Evolutionary conservation across 37 sponge, comb jelly and placozoan species (phyloP).

Genomic region (Axinella damicornis): DNA sequence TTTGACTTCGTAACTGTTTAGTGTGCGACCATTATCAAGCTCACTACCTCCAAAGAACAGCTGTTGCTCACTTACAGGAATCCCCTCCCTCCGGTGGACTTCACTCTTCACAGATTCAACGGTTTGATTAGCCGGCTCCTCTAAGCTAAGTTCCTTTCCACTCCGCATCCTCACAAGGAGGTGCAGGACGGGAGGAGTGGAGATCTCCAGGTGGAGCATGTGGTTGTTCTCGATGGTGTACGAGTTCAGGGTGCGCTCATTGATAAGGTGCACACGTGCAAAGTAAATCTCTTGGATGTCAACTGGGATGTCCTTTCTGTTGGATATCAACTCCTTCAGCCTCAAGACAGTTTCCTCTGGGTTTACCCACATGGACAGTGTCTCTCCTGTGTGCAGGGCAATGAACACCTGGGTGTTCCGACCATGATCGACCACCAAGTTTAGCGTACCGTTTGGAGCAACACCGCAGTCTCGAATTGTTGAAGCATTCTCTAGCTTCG

Average conservation of each 20-base stretch:
- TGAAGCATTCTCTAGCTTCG: slow-evolving; percentile 4
- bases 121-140: slow-evolving; percentile 10
- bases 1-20: slow-evolving; percentile 6
- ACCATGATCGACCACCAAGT: slow-evolving; percentile 11
- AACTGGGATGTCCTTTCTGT: not conserved
- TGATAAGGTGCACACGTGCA: slow-evolving; percentile 18
- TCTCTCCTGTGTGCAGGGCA: not conserved
- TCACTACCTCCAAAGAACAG: slow-evolving; percentile 30
- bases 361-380: slow-evolving; percentile 49
- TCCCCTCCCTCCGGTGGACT: not conserved
- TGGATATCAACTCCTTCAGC: slow-evolving; percentile 42
- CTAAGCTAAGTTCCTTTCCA: not conserved
- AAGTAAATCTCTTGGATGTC: slow-evolving; percentile 41
- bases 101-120: slow-evolving; percentile 19
- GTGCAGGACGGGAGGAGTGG: slow-evolving; percentile 8
- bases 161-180: slow-evolving; percentile 4
- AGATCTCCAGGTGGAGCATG: slow-evolving; percentile 29
- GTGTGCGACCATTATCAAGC: slow-evolving; percentile 27
- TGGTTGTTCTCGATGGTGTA: slow-evolving; percentile 47
- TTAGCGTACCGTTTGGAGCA: not conserved
- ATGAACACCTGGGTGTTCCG: slow-evolving; percentile 47
- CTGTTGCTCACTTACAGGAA: slow-evolving; percentile 4
- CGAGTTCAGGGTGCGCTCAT: slow-evolving; percentile 22
- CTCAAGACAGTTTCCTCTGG: slow-evolving; percentile 10
- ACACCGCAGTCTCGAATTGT: slow-evolving; percentile 30